Evolutionary conservation across 2,113 vertebrate species (phyloP).

Genomic region (Antigone vipio): DNA sequence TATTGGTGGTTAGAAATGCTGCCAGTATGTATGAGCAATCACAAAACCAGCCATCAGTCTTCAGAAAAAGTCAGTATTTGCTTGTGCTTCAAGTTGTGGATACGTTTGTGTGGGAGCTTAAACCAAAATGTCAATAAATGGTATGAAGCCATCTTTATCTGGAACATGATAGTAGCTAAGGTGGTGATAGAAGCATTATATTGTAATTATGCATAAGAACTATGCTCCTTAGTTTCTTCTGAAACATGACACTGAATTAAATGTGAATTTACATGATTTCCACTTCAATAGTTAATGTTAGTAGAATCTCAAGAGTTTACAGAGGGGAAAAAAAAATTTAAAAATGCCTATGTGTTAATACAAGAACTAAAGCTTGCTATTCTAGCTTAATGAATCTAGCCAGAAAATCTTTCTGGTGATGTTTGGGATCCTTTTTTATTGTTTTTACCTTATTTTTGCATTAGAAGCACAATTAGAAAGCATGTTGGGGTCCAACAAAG

Average conservation of each 20-base stretch:
- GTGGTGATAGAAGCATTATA: background rate
- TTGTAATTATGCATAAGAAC: background rate
- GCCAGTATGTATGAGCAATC: background rate
- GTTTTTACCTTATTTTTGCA: background rate
- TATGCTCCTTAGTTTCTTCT: background rate
- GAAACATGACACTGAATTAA: background rate
- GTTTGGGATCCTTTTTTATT: background rate
- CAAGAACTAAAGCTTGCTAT: background rate
- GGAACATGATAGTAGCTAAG: background rate
- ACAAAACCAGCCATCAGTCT: background rate
- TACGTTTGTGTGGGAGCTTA: background rate
- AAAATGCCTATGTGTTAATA: background rate
- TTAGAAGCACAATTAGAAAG: background rate
- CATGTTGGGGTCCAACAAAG: background rate
- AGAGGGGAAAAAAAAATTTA: background rate
- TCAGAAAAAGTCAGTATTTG: constrained; percentile 10
- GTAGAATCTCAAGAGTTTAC: background rate
- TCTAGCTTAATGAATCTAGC: background rate
- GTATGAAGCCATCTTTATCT: background rate
- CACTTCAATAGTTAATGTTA: background rate
- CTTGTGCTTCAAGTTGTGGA: background rate
- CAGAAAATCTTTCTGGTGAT: background rate
- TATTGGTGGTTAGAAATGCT: background rate
- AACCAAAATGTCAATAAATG: background rate
- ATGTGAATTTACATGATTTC: background rate